Base-by-base conservation (phyloP, 2,797 vertebrate genomes). In the Sternotherus odoratus region DNA sequence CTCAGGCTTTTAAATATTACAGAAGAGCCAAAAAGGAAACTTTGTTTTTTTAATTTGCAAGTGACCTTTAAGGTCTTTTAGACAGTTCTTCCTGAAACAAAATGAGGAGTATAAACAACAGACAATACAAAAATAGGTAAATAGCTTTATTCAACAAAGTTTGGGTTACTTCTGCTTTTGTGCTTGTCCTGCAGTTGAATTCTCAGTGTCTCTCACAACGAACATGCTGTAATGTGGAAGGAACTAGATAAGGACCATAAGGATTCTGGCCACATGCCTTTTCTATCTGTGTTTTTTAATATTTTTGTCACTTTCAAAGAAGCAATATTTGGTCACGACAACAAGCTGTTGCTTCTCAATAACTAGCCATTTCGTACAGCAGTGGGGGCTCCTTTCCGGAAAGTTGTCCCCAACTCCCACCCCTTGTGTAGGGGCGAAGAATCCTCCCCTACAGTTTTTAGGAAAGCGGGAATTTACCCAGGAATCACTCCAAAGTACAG, bases 91-190 rank as follows among this genome's bases (percentile, higher is more conserved):
- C n/a, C 12, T 77, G 30, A 82, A 79, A 89, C 82, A 79, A 94
- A 89, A 26, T 13, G 88, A 74, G 66, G 85, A 49, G 30, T 43
- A 88, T 19, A 94, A 95, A 94, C 23, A 43, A 72, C 36, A 43
- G 30, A 56, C 39, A 82, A 89, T 85, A 94, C 85, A 86, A 93
- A 96, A 83, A 69, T 93, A 86, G 26, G 79, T 72, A 96, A 95
- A 93, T 90, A 95, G 49, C 46, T 86, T 95, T 85, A 85, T 78
- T 80, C 83, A 57, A 82, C 49, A 80, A n/a, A 82, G 49, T 43
- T 39, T 86, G 90, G 84, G n/a, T 79, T 84, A 95, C 54, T 16
- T 89, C 60, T 10, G 78, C 66, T 83, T 6, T 50, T 46, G 53
- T 63, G 77, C 13, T 54, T 46, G 53, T 63, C 5, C 5, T 50